A percentile compares a stretch with the other conserved stretches of the same genome.
These are phyloP conservation scores for Stenichneumon culpator DNA, from an alignment of 2,888 invertebrate genomes.

Conservation along the genomic window DNA sequence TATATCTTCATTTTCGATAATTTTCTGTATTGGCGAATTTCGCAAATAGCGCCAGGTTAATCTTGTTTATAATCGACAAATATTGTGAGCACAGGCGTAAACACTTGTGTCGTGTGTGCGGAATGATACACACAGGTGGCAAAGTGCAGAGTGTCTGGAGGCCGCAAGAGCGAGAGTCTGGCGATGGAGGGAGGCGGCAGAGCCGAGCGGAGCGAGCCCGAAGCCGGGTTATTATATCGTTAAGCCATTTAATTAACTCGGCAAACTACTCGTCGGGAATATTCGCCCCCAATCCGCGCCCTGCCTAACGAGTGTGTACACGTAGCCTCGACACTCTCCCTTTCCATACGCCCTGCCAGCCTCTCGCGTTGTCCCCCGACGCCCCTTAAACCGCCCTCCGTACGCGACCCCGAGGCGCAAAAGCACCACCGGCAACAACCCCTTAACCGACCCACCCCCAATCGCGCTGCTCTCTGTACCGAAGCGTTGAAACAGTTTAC, in stretches of 20 bases:
- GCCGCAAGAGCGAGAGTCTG: conserved; percentile 20
- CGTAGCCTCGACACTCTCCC: conserved; percentile 67
- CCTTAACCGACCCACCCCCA: conserved; percentile 30
- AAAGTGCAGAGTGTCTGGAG: not conserved
- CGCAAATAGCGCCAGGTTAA: conserved; percentile 24
- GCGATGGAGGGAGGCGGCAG: conserved; percentile 63
- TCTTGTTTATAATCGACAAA: conserved; percentile 42
- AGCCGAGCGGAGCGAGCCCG: conserved; percentile 71
- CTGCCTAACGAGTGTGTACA: conserved; percentile 80
- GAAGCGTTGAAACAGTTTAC: conserved; percentile 73
- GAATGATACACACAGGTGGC: not conserved
- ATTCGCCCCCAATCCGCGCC: conserved; percentile 83
- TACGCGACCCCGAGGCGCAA: conserved; percentile 26
- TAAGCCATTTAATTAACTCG: conserved; percentile 85
- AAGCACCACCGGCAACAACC: conserved; percentile 55
- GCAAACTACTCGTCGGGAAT: conserved; percentile 83
- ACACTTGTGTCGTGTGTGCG: not conserved
- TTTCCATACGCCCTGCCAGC: conserved; percentile 60
- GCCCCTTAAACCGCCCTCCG: conserved; percentile 53
- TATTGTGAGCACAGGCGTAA: conserved; percentile 17
- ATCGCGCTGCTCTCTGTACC: conserved; percentile 19
- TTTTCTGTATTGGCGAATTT: conserved; percentile 24
- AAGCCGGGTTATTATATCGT: conserved; percentile 84
- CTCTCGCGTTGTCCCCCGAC: conserved; percentile 52
- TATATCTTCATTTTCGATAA: not conserved